Conservation (phyloP, 2,797 vertebrate species). For the Chloroceryle inda region DNA sequence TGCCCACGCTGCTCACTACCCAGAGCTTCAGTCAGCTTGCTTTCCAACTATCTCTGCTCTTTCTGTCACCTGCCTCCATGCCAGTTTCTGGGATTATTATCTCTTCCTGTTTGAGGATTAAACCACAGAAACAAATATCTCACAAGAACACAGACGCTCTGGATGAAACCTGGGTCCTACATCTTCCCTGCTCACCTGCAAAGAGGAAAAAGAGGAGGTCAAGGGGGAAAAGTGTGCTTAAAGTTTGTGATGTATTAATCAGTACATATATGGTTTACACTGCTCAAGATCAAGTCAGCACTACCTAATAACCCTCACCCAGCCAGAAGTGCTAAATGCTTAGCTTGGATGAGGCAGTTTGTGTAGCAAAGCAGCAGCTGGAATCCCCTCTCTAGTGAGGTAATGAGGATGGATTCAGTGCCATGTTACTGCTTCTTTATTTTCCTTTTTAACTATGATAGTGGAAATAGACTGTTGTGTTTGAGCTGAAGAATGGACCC, state of each 20-base stretch:
- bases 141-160: not conserved
- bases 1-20: not conserved
- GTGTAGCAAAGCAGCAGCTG: not conserved
- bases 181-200: not conserved
- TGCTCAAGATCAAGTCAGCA: not conserved
- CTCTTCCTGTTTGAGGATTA: not conserved
- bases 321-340: not conserved
- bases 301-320: not conserved
- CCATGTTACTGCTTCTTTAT: not conserved
- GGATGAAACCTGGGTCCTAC: not conserved
- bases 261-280: not conserved
- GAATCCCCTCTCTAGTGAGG: not conserved
- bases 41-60: not conserved
- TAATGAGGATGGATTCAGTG: constrained; percentile 46
- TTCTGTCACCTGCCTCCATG: not conserved
- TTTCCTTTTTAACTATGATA: constrained; percentile 27
- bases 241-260: not conserved
- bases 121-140: not conserved
- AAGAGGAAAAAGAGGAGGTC: not conserved
- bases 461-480: not conserved
- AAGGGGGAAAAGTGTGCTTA: not conserved
- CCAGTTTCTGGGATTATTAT: not conserved
- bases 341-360: not conserved
- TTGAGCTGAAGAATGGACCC: not conserved
- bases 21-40: not conserved